Conservation (phyloP, 2,888 invertebrate genomes). For the Xanthia togata region DNA sequence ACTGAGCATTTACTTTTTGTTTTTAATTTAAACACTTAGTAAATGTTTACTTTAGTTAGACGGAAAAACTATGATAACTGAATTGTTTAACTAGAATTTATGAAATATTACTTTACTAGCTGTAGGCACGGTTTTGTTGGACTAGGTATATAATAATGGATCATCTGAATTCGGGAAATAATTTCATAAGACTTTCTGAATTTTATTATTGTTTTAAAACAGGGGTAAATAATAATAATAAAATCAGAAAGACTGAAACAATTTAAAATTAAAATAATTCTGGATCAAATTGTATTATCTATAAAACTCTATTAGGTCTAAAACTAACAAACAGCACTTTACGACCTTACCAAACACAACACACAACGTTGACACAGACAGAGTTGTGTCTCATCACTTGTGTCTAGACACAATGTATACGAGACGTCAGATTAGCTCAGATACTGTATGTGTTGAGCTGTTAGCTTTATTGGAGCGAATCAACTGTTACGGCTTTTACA, state of each 20-base stretch:
- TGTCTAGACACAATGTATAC: constrained; percentile 64
- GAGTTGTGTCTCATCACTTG: constrained; percentile 22
- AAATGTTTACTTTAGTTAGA: not conserved
- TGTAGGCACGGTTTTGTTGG: not conserved
- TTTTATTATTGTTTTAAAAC: not conserved
- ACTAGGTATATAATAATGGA: not conserved
- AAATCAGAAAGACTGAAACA: not conserved
- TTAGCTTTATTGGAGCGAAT: constrained; percentile 42
- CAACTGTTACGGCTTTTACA: constrained; percentile 7
- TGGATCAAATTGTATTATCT: not conserved
- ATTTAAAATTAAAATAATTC: not conserved
- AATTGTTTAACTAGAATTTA: not conserved
- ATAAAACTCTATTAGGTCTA: constrained; percentile 7
- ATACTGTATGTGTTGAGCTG: constrained; percentile 38
- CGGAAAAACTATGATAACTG: not conserved
- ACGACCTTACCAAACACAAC: constrained; percentile 73
- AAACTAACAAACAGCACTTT: constrained; percentile 57
- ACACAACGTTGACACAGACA: constrained; percentile 72
- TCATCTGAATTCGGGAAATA: not conserved
- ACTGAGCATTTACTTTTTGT: not conserved
- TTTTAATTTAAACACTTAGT: not conserved
- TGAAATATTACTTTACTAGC: not conserved
- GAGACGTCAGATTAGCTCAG: constrained; percentile 53
- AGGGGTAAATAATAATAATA: too few relatives aligned
- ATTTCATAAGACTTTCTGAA: not conserved